A percentile compares a stretch with the other conserved stretches of the same genome.
Conservation (phyloP, 2,797 vertebrate species). For the Lagorchestes hirsutus region DNA sequence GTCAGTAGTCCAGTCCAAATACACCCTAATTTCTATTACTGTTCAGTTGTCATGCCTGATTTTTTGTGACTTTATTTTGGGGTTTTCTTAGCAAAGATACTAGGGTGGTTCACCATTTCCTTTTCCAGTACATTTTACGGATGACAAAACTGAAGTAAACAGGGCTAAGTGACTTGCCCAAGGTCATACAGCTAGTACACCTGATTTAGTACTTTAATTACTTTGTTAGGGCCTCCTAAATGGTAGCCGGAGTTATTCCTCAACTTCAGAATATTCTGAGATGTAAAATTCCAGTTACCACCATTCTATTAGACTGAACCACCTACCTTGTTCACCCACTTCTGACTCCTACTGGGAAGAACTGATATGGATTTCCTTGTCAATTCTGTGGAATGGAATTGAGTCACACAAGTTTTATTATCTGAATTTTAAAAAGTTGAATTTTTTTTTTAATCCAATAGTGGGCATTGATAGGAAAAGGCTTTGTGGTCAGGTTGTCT, state of each 20-base stretch:
- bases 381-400: not conserved
- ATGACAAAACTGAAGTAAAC: not conserved
- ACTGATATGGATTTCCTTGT: conserved; percentile 48
- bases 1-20: conserved; percentile 7
- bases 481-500: not conserved
- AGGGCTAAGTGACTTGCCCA: not conserved
- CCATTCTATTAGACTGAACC: conserved; percentile 42
- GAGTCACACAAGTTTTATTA: not conserved
- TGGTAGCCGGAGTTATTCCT: conserved; percentile 28
- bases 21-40: not conserved
- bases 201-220: not conserved
- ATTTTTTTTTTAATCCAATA: conserved; percentile 51
- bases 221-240: not conserved
- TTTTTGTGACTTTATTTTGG: not conserved
- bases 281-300: not conserved
- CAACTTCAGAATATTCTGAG: conserved; percentile 43
- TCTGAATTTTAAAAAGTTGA: conserved; percentile 1
- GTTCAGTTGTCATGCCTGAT: not conserved
- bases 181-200: not conserved
- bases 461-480: conserved; percentile 17
- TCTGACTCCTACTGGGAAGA: conserved; percentile 65
- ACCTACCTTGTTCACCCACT: conserved; percentile 6
- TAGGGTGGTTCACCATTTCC: not conserved
- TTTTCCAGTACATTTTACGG: not conserved
- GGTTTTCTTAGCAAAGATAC: not conserved